These are phyloP conservation scores for Ferdinandea cuprea DNA, from an alignment of 2,888 invertebrate genomes.

Conservation along the genomic window DNA sequence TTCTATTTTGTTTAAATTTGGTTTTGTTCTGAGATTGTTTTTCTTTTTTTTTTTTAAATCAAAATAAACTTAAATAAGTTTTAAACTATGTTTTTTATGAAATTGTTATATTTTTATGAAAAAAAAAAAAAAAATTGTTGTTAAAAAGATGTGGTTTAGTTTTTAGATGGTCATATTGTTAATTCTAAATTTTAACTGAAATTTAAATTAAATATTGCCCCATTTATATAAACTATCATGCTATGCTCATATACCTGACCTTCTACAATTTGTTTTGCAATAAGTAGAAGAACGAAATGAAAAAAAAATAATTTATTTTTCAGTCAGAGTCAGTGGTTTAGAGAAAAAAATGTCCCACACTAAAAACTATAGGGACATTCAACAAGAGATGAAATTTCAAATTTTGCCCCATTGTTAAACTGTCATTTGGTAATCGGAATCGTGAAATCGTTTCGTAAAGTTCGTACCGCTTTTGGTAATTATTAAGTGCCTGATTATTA, in stretches of 20 bases:
- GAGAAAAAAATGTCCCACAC: constrained; percentile 19
- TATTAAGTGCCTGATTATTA: no score
- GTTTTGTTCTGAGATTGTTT: constrained; percentile 38
- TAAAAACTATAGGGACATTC: not conserved
- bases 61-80: constrained; percentile 58
- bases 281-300: not conserved
- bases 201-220: constrained; percentile 40
- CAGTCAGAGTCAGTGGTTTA: not conserved
- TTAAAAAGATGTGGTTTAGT: constrained; percentile 45
- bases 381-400: no score
- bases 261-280: constrained; percentile 7
- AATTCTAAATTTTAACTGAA: constrained; percentile 40
- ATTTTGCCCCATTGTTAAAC: no score
- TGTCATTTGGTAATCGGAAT: no score
- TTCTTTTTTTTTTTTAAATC: constrained; percentile 61
- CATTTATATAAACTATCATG: constrained; percentile 33
- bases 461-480: no score
- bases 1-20: constrained; percentile 36
- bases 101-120: constrained; percentile 26
- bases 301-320: constrained; percentile 5
- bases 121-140: not conserved
- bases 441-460: no score
- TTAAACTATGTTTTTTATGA: constrained; percentile 41
- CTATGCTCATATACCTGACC: constrained; percentile 25
- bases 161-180: constrained; percentile 52